phyloP scores from a whole-genome alignment of 2,888 invertebrate species.

The Gandaritis pyraliata region DNA sequence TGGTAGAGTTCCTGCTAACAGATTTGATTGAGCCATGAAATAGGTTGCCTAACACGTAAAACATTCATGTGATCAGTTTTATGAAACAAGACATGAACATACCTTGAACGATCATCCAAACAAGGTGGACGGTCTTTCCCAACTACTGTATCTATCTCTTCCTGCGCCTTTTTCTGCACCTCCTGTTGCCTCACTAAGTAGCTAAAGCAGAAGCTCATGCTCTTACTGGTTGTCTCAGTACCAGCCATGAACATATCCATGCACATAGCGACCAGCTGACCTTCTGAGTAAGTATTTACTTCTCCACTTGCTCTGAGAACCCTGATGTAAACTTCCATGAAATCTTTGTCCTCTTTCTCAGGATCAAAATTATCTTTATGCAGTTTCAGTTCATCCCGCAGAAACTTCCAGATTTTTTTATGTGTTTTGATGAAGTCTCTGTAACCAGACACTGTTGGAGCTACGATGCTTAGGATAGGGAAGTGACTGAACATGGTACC shows the following conservation, averaged over 20 bases:
- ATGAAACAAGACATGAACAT: slow-evolving; percentile 50
- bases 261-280: slow-evolving; percentile 91
- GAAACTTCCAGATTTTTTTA: slow-evolving; percentile 88
- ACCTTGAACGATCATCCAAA: slow-evolving; percentile 89
- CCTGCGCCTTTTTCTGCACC: slow-evolving; percentile 89
- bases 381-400: slow-evolving; percentile 87
- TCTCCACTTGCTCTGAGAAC: slow-evolving; percentile 86
- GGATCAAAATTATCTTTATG: slow-evolving; percentile 87
- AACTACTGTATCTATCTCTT: slow-evolving; percentile 90
- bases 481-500: slow-evolving; percentile 92
- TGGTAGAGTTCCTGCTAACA: no score
- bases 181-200: slow-evolving; percentile 89
- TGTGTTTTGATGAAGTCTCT: slow-evolving; percentile 89
- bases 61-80: not conserved
- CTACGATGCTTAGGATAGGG: slow-evolving; percentile 88
- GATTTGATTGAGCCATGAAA: no score
- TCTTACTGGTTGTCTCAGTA: slow-evolving; percentile 93
- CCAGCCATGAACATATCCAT: slow-evolving; percentile 95
- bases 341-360: slow-evolving; percentile 87
- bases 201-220: slow-evolving; percentile 90
- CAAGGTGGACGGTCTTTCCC: slow-evolving; percentile 88
- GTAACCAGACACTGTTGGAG: slow-evolving; percentile 91
- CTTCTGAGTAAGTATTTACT: slow-evolving; percentile 86
- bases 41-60: no score
- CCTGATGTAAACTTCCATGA: slow-evolving; percentile 92